phyloP scores from a whole-genome alignment of 2,797 vertebrate genomes.

The Aphelocoma californica region DNA sequence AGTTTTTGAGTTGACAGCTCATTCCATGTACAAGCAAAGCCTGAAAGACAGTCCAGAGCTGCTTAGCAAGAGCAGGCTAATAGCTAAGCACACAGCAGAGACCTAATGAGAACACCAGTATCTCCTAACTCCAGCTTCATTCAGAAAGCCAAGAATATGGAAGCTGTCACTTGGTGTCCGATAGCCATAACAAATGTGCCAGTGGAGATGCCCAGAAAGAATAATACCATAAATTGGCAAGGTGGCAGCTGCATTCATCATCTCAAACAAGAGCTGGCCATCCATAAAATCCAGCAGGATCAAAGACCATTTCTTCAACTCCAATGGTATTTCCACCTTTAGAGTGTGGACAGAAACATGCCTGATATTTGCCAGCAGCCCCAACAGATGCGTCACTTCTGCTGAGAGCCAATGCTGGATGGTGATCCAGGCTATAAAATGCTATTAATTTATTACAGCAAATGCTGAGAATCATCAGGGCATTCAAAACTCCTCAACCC shows the following conservation, averaged over 20 bases:
- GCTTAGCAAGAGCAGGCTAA: conserved; percentile 30
- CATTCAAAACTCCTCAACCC: background rate
- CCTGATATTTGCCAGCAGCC: background rate
- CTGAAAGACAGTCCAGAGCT: background rate
- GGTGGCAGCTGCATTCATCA: conserved; percentile 31
- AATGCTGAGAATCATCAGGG: background rate
- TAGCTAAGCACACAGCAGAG: background rate
- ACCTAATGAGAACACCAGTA: conserved; percentile 1
- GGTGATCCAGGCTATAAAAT: background rate
- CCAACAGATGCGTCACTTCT: conserved; percentile 7
- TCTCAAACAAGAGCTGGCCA: conserved; percentile 31
- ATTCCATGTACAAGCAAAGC: conserved; percentile 7
- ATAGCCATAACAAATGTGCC: background rate
- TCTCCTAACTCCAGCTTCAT: background rate
- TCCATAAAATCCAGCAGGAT: conserved; percentile 2
- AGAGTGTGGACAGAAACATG: background rate
- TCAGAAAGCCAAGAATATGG: background rate
- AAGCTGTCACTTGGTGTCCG: background rate
- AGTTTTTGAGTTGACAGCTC: conserved; percentile 21
- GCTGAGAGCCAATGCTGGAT: background rate
- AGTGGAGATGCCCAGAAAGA: conserved; percentile 18
- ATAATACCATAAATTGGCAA: conserved; percentile 26
- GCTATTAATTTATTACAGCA: background rate
- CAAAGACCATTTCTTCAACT: background rate
- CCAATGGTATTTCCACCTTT: background rate